Percentiles rank a stretch among this genome's conserved stretches.
Conservation (phyloP, 2,797 vertebrate species). For the Emydoidea blandingii region DNA sequence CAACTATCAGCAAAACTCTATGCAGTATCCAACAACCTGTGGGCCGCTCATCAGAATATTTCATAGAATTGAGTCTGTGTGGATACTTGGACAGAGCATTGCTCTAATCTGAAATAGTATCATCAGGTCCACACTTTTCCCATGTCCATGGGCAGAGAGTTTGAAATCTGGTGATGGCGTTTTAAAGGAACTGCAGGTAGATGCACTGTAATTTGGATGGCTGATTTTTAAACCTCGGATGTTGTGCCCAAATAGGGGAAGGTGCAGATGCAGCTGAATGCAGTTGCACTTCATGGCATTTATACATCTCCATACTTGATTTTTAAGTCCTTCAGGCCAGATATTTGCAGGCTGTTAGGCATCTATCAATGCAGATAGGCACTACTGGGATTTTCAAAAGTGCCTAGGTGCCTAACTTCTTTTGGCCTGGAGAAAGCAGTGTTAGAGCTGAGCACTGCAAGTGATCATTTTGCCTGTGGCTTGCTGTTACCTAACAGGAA, state of each 20-base stretch:
- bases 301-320: not conserved
- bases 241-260: not conserved
- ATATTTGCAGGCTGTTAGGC: fast-evolving
- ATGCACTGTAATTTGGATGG: not conserved
- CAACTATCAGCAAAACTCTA: not conserved
- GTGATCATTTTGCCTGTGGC: not conserved
- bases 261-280: not conserved
- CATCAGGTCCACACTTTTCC: not conserved
- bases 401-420: not conserved
- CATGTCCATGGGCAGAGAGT: not conserved
- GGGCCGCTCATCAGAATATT: not conserved
- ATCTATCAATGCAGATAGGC: fast-evolving
- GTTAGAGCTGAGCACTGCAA: fast-evolving
- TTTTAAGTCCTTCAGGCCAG: not conserved
- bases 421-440: not conserved
- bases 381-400: not conserved
- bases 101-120: not conserved
- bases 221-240: not conserved
- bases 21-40: not conserved
- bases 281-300: not conserved
- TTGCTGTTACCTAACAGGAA: constrained; percentile 10
- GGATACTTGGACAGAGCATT: not conserved
- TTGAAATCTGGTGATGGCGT: not conserved
- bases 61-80: not conserved
- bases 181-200: not conserved